phyloP scores from a whole-genome alignment of 64 coral and sea anemone species.

The Cladopsammia gracilis region DNA sequence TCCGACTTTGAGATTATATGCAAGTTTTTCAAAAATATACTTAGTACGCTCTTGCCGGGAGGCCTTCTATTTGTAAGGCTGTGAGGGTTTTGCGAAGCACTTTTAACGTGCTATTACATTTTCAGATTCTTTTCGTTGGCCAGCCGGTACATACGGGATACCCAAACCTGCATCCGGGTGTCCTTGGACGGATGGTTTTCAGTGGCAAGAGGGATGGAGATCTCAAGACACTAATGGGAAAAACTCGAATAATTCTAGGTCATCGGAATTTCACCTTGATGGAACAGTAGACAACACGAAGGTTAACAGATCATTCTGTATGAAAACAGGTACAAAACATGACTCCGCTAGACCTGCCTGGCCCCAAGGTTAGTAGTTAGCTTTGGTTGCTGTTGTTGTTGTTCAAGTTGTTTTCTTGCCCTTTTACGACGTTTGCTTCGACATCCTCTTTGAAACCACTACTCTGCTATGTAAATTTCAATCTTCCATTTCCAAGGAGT shows the following conservation, averaged over 20 bases:
- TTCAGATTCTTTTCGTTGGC: slow-evolving; percentile 6
- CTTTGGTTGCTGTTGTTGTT: too few relatives aligned
- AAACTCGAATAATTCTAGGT: neutral
- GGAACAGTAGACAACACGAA: neutral
- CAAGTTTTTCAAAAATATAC: too few relatives aligned
- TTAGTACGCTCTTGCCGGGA: too few relatives aligned
- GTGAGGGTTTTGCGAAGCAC: too few relatives aligned
- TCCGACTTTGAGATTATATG: too few relatives aligned
- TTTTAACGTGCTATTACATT: neutral
- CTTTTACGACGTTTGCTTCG: too few relatives aligned
- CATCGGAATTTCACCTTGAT: slow-evolving; percentile 13
- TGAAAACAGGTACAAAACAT: neutral
- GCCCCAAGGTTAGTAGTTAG: slow-evolving; percentile 6
- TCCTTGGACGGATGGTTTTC: slow-evolving; percentile 5
- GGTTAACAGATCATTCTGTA: slow-evolving; percentile 48
- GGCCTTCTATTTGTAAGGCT: too few relatives aligned
- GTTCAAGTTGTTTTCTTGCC: too few relatives aligned
- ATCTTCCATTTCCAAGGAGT: too few relatives aligned
- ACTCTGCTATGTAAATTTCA: too few relatives aligned
- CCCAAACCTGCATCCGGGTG: slow-evolving; percentile 22
- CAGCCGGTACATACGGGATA: slow-evolving; percentile 17
- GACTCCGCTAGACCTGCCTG: neutral
- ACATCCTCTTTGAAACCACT: too few relatives aligned
- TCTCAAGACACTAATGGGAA: slow-evolving; percentile 27
- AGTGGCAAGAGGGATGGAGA: slow-evolving; percentile 46